These are phyloP conservation scores for Lapara coniferarum DNA, from an alignment of 2,888 invertebrate genomes.

Conservation along the genomic window DNA sequence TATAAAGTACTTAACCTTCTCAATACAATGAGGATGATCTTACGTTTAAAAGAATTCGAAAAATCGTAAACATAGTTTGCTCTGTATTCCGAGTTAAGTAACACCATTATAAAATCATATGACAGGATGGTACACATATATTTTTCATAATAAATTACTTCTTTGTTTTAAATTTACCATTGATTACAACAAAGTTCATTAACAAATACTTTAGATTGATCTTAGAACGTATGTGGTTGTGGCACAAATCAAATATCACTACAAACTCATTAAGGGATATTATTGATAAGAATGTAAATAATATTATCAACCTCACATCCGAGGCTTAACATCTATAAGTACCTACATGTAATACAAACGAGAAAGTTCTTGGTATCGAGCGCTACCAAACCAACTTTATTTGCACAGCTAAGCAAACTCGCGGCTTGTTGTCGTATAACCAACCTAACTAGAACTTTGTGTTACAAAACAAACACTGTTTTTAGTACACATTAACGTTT, in stretches of 20 bases:
- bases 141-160: too few species aligned
- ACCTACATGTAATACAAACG: constrained; percentile 63
- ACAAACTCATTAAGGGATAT: constrained; percentile 22
- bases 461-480: constrained; percentile 19
- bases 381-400: constrained; percentile 73
- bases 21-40: background rate
- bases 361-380: constrained; percentile 74
- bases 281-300: constrained; percentile 38
- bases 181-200: background rate
- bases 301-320: constrained; percentile 53
- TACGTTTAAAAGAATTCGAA: too few species aligned
- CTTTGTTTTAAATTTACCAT: background rate
- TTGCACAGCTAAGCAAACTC: constrained; percentile 81
- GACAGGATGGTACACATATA: too few species aligned
- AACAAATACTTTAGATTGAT: too few species aligned
- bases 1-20: constrained; percentile 48
- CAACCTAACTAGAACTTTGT: constrained; percentile 43
- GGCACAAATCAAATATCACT: background rate
- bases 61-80: too few species aligned
- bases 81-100: too few species aligned
- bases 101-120: too few species aligned
- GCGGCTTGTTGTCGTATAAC: constrained; percentile 63
- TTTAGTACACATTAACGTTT: constrained; percentile 33
- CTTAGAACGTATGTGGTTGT: too few species aligned
- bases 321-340: constrained; percentile 56